Conservation (phyloP, 2,113 vertebrate species). For the Eulemur macaco region DNA sequence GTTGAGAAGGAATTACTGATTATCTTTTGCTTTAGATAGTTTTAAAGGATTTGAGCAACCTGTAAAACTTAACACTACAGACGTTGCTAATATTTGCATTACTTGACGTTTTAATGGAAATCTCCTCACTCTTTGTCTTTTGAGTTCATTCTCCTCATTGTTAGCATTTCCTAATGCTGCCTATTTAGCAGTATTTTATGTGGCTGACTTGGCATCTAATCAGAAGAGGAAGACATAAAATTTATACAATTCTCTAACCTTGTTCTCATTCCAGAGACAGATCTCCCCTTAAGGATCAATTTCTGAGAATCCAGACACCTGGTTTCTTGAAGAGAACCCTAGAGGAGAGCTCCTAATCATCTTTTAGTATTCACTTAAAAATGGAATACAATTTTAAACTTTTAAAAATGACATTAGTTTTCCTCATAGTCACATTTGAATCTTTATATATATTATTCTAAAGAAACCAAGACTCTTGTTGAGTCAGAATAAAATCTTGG, state of each 20-base stretch:
- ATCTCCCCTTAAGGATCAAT: constrained; percentile 56
- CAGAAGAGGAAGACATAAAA: constrained; percentile 66
- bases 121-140: constrained; percentile 25
- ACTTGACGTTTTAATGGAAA: constrained; percentile 37
- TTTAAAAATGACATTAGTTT: constrained; percentile 17
- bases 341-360: constrained; percentile 11
- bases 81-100: constrained; percentile 47
- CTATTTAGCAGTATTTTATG: constrained; percentile 61
- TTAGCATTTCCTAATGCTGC: constrained; percentile 45
- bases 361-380: constrained; percentile 50
- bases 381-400: constrained; percentile 47
- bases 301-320: constrained; percentile 69
- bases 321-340: constrained; percentile 50
- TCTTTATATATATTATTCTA: not conserved
- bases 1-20: not conserved
- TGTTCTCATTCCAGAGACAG: constrained; percentile 51
- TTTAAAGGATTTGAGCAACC: constrained; percentile 4
- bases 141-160: constrained; percentile 37
- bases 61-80: not conserved
- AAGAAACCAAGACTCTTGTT: not conserved
- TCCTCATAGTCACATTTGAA: not conserved
- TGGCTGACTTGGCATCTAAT: constrained; percentile 47
- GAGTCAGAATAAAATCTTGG: not conserved
- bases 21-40: not conserved
- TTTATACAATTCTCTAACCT: constrained; percentile 53